A percentile compares a stretch with the other conserved stretches of the same genome.
Evolutionary conservation across 2,797 vertebrate genomes (phyloP).

Genomic region (Graptemys geographica): DNA sequence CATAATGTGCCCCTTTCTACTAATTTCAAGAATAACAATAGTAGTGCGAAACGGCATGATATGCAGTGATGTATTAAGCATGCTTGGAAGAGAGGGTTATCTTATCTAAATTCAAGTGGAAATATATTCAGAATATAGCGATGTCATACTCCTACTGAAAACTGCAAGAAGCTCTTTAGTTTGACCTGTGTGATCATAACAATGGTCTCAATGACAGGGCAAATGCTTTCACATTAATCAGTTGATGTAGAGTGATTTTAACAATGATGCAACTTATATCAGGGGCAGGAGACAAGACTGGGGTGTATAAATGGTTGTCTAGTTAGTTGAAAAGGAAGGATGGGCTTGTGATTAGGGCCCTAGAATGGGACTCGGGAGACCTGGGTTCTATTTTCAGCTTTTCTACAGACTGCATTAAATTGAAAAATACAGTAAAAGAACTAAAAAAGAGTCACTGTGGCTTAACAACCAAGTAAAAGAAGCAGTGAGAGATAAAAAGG

Average conservation of each 20-base stretch:
- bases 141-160: constrained; percentile 51
- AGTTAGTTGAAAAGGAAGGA: neutral
- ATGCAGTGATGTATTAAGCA: neutral
- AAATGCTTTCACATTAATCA: constrained; percentile 10
- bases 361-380: neutral
- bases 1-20: constrained; percentile 12
- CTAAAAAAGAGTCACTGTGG: too few species aligned
- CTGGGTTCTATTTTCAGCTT: neutral
- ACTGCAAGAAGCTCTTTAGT: constrained; percentile 47
- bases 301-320: constrained; percentile 8
- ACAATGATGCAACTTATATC: constrained; percentile 6
- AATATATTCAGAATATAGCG: constrained; percentile 55
- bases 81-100: constrained; percentile 50
- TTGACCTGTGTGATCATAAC: constrained; percentile 11
- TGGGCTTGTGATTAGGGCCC: neutral
- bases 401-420: neutral
- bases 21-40: constrained; percentile 58
- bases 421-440: too few species aligned
- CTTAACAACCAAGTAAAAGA: too few species aligned
- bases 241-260: constrained; percentile 9
- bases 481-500: too few species aligned
- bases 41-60: neutral
- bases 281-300: neutral
- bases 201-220: constrained; percentile 40
- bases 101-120: constrained; percentile 64